These are phyloP conservation scores for Maniola jurtina DNA, from an alignment of 1,140 invertebrate genomes.

Conservation along the genomic window DNA sequence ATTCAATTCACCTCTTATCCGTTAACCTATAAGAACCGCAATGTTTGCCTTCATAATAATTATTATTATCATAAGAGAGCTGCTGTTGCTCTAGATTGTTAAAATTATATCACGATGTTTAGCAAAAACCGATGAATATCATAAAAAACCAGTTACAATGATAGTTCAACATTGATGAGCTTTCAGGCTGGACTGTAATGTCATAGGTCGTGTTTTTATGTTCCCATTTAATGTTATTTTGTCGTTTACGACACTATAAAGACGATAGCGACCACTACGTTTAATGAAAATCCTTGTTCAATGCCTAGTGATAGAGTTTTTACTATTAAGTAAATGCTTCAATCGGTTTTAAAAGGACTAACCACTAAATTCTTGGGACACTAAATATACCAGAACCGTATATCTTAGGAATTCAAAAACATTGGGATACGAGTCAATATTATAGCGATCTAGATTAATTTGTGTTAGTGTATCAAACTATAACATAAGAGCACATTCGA, in stretches of 20 bases:
- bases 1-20: no score
- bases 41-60: no score
- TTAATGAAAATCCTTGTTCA: conserved; percentile 76
- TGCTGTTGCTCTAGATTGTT: no score
- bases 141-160: conserved; percentile 31
- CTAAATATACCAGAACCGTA: no score
- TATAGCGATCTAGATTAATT: no score
- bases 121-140: neutral
- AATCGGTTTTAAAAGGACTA: neutral
- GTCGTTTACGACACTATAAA: conserved; percentile 76
- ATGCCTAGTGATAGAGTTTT: conserved; percentile 54
- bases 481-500: no score
- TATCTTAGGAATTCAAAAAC: no score
- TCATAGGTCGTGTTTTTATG: conserved; percentile 74
- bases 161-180: conserved; percentile 44
- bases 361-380: neutral
- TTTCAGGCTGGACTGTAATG: conserved; percentile 63
- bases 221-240: conserved; percentile 72
- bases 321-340: neutral
- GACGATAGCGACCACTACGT: conserved; percentile 73
- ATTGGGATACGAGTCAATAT: no score
- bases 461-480: no score
- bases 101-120: neutral
- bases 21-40: no score
- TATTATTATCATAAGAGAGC: no score